Conservation (phyloP, 2,888 invertebrate genomes). For the Hetaerina titia region DNA sequence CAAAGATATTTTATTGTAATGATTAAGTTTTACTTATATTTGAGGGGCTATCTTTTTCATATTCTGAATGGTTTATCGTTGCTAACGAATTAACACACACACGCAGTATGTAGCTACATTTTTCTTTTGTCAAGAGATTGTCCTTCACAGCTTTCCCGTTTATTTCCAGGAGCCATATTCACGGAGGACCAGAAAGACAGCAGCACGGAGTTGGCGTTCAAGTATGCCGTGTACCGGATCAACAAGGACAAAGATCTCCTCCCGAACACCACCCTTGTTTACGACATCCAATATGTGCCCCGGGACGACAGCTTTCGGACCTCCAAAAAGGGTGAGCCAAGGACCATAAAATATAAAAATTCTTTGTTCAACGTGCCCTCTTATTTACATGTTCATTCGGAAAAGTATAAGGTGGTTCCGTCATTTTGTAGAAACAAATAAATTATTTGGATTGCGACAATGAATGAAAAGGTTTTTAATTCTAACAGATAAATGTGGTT, state of each 20-base stretch:
- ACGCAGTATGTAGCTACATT: too few relatives aligned
- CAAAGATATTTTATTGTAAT: too few relatives aligned
- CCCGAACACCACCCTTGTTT: conserved; percentile 93
- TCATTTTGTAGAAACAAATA: too few relatives aligned
- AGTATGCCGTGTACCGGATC: conserved; percentile 95
- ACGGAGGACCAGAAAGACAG: conserved; percentile 93
- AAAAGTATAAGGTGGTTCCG: too few relatives aligned
- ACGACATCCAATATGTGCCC: conserved; percentile 94
- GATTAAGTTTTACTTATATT: too few relatives aligned
- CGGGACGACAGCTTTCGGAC: conserved; percentile 94
- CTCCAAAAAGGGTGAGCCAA: conserved; percentile 89
- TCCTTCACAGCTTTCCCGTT: not conserved
- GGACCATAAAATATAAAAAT: not conserved
- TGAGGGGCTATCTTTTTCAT: too few relatives aligned
- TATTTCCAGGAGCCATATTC: conserved; percentile 91
- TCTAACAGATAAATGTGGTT: too few relatives aligned
- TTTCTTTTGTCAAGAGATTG: not conserved
- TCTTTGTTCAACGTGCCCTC: not conserved
- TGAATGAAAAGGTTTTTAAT: too few relatives aligned
- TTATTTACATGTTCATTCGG: not conserved
- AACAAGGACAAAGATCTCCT: conserved; percentile 92
- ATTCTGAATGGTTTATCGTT: too few relatives aligned
- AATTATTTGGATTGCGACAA: too few relatives aligned
- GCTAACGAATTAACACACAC: too few relatives aligned
- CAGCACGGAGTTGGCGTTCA: conserved; percentile 93